Evolutionary conservation across 2,888 invertebrate genomes (phyloP).

Genomic region (Temnothorax rugatulus): DNA sequence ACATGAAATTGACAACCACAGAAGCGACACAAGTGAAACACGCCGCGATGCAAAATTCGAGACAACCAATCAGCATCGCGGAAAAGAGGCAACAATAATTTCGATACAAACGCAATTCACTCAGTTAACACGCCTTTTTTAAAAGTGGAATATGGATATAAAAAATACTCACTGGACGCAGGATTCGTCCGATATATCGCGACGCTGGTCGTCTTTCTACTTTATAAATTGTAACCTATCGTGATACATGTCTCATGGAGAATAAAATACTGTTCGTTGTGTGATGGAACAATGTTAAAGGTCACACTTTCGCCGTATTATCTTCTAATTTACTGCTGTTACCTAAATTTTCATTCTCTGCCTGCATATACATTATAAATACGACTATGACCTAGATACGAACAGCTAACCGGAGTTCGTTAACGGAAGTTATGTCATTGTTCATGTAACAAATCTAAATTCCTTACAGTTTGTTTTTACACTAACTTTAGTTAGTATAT

Average conservation of each 20-base stretch:
- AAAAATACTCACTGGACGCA: constrained; percentile 68
- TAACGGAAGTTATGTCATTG: constrained; percentile 23
- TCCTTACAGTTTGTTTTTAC: constrained; percentile 5
- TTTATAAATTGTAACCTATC: constrained; percentile 32
- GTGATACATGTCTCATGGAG: neutral
- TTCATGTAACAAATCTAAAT: constrained; percentile 9
- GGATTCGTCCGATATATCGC: constrained; percentile 72
- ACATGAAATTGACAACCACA: no score
- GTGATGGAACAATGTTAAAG: constrained; percentile 17
- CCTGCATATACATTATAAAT: neutral
- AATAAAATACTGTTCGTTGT: neutral
- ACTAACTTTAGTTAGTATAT: neutral
- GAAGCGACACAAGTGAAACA: no score
- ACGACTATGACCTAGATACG: neutral
- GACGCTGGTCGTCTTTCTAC: constrained; percentile 77
- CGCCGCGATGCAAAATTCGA: no score
- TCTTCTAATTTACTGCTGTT: neutral
- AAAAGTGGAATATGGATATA: no score
- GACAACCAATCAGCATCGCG: no score
- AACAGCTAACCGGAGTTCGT: constrained; percentile 3
- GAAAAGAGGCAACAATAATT: no score
- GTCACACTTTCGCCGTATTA: neutral
- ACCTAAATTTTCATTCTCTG: constrained; percentile 20
- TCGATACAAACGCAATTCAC: no score
- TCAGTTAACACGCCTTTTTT: no score